Conservation (phyloP, 1,140 invertebrate genomes). For the Drusus annulatus region DNA sequence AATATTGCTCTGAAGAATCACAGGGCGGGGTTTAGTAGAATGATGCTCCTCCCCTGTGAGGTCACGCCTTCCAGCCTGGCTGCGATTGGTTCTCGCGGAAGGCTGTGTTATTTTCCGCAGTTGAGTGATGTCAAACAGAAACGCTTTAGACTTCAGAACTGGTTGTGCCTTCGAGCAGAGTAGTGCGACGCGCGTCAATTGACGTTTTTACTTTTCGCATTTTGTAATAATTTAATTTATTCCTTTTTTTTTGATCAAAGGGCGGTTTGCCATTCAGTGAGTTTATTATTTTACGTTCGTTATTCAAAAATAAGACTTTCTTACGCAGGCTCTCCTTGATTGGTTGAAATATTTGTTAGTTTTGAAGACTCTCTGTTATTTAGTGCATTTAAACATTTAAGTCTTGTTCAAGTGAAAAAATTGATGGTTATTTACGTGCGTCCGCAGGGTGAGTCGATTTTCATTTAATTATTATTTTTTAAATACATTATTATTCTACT, state of each 20-base stretch:
- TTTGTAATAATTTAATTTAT: neutral
- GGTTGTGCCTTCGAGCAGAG: constrained; percentile 17
- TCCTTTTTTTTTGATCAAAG: neutral
- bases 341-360: neutral
- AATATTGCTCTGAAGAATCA: neutral
- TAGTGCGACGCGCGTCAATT: constrained; percentile 13
- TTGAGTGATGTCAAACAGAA: constrained; percentile 24
- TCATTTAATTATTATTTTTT: neutral
- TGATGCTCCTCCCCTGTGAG: neutral
- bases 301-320: no score
- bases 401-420: constrained; percentile 20
- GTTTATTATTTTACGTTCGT: no score
- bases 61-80: neutral
- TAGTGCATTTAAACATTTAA: neutral
- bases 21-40: neutral
- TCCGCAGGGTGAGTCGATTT: constrained; percentile 19
- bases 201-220: no score
- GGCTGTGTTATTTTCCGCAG: neutral
- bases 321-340: no score
- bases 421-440: constrained; percentile 41
- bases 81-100: neutral
- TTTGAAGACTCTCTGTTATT: neutral
- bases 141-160: constrained; percentile 26
- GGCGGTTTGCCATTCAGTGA: no score
- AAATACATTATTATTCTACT: no score